Evolutionary conservation across 2,113 vertebrate species (phyloP).

Genomic region (Guaruba guarouba): DNA sequence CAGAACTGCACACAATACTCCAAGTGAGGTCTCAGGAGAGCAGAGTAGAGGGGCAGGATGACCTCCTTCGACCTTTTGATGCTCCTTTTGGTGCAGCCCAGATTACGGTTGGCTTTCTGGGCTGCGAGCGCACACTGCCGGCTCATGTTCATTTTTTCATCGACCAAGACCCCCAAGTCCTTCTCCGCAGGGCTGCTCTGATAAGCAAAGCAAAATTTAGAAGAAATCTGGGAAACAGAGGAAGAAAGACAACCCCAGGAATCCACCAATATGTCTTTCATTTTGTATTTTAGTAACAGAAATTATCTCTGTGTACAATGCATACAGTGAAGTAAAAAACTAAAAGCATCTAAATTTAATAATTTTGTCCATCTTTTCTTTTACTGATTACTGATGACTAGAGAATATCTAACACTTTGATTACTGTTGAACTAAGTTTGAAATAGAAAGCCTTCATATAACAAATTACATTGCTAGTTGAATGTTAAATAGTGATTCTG

Average conservation of each 20-base stretch:
- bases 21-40: too few species aligned
- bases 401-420: neutral
- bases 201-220: neutral
- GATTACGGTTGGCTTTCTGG: too few species aligned
- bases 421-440: neutral
- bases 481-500: neutral
- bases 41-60: too few species aligned
- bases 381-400: neutral
- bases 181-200: too few species aligned
- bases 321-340: neutral
- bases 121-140: too few species aligned
- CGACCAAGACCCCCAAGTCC: too few species aligned
- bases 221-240: neutral
- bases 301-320: neutral
- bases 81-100: too few species aligned
- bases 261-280: neutral
- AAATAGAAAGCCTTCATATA: neutral
- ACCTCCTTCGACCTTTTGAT: too few species aligned
- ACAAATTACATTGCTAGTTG: neutral
- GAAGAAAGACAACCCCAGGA: neutral
- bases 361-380: neutral
- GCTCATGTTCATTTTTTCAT: too few species aligned
- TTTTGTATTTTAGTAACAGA: neutral
- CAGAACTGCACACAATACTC: too few species aligned
- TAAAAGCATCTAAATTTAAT: neutral